Percentiles rank a stretch among this genome's conserved stretches.
These are phyloP conservation scores for Cephalopachus bancanus DNA, from an alignment of 2,797 vertebrate genomes.

Conservation along the genomic window DNA sequence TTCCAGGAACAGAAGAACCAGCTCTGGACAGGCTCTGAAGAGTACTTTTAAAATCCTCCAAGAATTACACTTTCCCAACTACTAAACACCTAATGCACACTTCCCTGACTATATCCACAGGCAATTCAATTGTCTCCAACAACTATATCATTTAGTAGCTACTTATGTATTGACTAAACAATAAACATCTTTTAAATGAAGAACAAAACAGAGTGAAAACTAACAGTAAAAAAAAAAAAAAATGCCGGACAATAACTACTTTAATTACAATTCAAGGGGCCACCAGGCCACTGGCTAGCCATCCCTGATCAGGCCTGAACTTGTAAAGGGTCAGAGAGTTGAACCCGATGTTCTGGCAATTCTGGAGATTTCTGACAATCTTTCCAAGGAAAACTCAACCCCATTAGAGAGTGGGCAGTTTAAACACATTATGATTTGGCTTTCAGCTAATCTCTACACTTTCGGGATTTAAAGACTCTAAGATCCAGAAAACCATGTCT, in stretches of 20 bases:
- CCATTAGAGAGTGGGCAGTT: not conserved
- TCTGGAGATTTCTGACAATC: not conserved
- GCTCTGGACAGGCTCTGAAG: not conserved
- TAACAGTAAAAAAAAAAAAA: not conserved
- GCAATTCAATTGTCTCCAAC: not conserved
- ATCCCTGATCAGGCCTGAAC: not conserved
- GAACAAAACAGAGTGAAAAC: not conserved
- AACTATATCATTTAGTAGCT: not conserved
- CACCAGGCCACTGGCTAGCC: not conserved
- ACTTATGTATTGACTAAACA: slow-evolving; percentile 13
- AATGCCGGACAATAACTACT: not conserved
- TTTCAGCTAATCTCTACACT: not conserved
- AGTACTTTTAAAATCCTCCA: not conserved
- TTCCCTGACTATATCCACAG: not conserved
- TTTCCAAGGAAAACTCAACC: slow-evolving; percentile 24
- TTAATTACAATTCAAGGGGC: not conserved
- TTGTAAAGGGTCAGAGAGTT: not conserved
- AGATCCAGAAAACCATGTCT: not conserved
- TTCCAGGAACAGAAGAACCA: not conserved
- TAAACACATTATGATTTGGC: not conserved
- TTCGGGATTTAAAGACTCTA: not conserved
- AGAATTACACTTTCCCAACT: not conserved
- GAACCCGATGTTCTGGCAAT: not conserved
- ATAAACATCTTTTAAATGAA: not conserved
- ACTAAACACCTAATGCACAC: not conserved